Conservation (phyloP, 2,888 invertebrate genomes). For the Amitus sp. region DNA sequence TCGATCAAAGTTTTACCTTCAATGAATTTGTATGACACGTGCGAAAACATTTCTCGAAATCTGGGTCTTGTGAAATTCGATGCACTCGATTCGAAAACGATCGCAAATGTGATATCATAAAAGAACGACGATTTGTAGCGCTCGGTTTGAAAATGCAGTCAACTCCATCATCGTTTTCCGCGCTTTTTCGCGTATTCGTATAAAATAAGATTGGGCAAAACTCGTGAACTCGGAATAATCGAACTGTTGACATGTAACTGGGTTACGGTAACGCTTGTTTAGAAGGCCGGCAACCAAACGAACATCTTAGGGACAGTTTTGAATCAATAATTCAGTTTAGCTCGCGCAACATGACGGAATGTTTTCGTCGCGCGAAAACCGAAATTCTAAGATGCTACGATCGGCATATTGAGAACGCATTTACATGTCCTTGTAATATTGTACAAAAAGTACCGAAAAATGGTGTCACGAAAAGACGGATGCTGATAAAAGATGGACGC, state of each 20-base stretch:
- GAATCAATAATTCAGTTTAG: constrained; percentile 26
- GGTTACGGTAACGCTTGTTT: constrained; percentile 40
- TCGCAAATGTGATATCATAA: neutral
- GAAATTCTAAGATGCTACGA: neutral
- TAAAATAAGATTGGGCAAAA: neutral
- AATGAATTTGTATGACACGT: neutral
- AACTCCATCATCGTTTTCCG: neutral
- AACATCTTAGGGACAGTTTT: constrained; percentile 9
- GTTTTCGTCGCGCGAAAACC: neutral
- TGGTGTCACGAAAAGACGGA: neutral
- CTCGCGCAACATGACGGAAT: constrained; percentile 1
- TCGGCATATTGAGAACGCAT: neutral
- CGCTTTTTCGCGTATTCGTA: neutral
- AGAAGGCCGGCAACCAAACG: constrained; percentile 29
- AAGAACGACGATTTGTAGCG: neutral
- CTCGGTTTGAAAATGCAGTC: neutral
- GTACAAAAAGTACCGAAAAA: too few species aligned
- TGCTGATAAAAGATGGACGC: too few species aligned
- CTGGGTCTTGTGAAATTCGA: neutral
- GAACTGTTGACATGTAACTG: constrained; percentile 27
- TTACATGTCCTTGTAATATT: neutral
- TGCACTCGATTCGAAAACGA: neutral
- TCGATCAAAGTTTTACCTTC: neutral
- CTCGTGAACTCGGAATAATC: neutral
- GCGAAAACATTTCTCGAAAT: neutral